Conservation (phyloP, 2,888 invertebrate species). For the Eupithecia abbreviata region DNA sequence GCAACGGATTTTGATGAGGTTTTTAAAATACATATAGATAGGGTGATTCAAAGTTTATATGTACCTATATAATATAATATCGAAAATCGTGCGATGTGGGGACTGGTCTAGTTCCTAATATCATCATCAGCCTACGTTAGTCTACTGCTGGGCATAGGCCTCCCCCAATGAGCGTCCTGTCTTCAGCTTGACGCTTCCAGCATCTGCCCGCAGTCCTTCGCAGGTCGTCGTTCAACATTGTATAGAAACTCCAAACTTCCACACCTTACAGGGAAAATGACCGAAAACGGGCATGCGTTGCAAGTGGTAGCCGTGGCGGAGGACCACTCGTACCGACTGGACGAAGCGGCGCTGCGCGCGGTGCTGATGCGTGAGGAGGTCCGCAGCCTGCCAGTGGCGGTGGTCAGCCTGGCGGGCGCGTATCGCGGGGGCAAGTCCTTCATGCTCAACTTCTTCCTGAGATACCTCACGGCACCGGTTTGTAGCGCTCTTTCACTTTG, state of each 20-base stretch:
- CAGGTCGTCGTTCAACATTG: neutral
- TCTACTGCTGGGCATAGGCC: too few species aligned
- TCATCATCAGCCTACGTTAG: too few species aligned
- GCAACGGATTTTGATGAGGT: too few species aligned
- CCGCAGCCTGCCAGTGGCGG: conserved; percentile 51
- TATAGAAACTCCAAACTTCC: neutral
- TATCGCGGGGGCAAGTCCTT: conserved; percentile 61
- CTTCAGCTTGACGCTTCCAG: too few species aligned
- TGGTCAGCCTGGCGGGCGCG: conserved; percentile 59
- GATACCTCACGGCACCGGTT: conserved; percentile 56
- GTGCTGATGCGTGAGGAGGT: conserved; percentile 47
- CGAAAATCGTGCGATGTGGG: too few species aligned
- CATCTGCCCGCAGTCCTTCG: too few species aligned
- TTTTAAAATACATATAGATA: too few species aligned
- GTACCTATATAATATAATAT: too few species aligned
- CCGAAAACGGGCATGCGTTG: conserved; percentile 15
- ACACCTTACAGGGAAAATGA: conserved; percentile 5
- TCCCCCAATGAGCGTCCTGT: too few species aligned
- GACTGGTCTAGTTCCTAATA: too few species aligned
- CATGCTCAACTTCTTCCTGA: conserved; percentile 58
- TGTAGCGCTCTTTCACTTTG: conserved; percentile 18
- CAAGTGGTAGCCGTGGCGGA: conserved; percentile 46
- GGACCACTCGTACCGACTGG: conserved; percentile 44
- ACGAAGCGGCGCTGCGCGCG: conserved; percentile 45
- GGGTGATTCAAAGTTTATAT: too few species aligned